Percentiles rank a stretch among this genome's conserved stretches.
Evolutionary conservation across 2,797 vertebrate species (phyloP).

Genomic region (Pseudomugil tenellus): DNA sequence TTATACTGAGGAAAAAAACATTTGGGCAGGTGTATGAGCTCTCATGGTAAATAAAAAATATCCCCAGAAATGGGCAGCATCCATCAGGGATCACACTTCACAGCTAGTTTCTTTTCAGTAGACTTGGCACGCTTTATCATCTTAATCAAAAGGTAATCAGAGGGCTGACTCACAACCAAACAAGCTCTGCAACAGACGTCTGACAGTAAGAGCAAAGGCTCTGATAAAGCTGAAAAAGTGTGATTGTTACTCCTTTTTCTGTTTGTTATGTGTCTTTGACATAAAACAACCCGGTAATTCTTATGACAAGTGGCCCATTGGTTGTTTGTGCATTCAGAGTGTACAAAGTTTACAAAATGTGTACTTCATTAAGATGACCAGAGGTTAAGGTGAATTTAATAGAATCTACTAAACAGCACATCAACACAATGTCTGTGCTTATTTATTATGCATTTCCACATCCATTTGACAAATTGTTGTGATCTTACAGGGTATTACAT

Average conservation of each 20-base stretch:
- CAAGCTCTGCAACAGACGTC: not conserved
- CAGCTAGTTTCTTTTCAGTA: constrained; percentile 1
- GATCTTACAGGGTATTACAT: constrained; percentile 53
- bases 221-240: constrained; percentile 15
- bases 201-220: constrained; percentile 2
- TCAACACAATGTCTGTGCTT: not conserved
- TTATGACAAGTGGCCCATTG: constrained; percentile 17
- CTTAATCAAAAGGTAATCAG: constrained; percentile 33
- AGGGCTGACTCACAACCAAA: constrained; percentile 5
- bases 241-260: constrained; percentile 23
- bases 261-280: too few species aligned
- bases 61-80: constrained; percentile 14
- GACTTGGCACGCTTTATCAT: constrained; percentile 1
- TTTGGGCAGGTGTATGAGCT: constrained; percentile 46
- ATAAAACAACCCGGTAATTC: constrained; percentile 13
- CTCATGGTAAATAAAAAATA: constrained; percentile 33
- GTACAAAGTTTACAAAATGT: not conserved
- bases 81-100: constrained; percentile 10
- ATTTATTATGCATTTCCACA: constrained; percentile 23
- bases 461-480: constrained; percentile 30
- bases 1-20: constrained; percentile 36
- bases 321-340: constrained; percentile 21
- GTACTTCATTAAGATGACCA: constrained; percentile 4
- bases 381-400: not conserved
- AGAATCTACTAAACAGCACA: not conserved